phyloP scores from a whole-genome alignment of 2,797 vertebrate genomes.

The Etheostoma perlongum region DNA sequence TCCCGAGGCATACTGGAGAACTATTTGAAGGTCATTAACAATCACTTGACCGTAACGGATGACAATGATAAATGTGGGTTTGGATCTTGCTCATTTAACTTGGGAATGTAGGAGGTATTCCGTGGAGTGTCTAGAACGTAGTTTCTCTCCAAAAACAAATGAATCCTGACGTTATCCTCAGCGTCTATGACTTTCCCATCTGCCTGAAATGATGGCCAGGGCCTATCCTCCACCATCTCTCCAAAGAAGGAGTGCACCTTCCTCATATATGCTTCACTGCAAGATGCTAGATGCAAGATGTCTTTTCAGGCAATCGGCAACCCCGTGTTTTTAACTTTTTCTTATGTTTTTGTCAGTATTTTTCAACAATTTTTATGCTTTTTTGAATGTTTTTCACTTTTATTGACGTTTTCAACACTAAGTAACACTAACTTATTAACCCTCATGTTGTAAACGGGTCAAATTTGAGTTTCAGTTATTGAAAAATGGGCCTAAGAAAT shows the following conservation, averaged over 20 bases:
- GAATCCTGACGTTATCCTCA: slow-evolving; percentile 59
- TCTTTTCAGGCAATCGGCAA: too few species aligned
- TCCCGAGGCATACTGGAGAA: slow-evolving; percentile 11
- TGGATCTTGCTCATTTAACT: slow-evolving; percentile 26
- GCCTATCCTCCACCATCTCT: slow-evolving; percentile 45
- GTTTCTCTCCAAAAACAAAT: slow-evolving; percentile 71
- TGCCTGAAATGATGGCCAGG: slow-evolving; percentile 53
- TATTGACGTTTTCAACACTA: too few species aligned
- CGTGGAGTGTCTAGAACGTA: slow-evolving; percentile 36
- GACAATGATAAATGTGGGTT: slow-evolving; percentile 30
- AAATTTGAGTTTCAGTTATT: too few species aligned
- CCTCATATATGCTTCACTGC: slow-evolving; percentile 41
- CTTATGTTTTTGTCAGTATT: too few species aligned
- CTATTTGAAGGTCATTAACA: slow-evolving; percentile 27
- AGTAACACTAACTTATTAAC: too few species aligned
- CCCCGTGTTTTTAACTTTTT: too few species aligned
- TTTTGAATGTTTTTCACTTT: too few species aligned
- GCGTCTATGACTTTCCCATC: slow-evolving; percentile 76
- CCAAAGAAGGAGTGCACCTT: slow-evolving; percentile 50
- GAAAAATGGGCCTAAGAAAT: too few species aligned
- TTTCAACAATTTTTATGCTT: too few species aligned
- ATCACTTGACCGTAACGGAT: slow-evolving; percentile 23
- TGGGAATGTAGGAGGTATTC: slow-evolving; percentile 58
- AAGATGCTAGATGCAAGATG: background rate
- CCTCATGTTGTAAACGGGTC: too few species aligned